These are phyloP conservation scores for Trissolcus basalis DNA, from an alignment of 1,140 invertebrate genomes.

Conservation along the genomic window DNA sequence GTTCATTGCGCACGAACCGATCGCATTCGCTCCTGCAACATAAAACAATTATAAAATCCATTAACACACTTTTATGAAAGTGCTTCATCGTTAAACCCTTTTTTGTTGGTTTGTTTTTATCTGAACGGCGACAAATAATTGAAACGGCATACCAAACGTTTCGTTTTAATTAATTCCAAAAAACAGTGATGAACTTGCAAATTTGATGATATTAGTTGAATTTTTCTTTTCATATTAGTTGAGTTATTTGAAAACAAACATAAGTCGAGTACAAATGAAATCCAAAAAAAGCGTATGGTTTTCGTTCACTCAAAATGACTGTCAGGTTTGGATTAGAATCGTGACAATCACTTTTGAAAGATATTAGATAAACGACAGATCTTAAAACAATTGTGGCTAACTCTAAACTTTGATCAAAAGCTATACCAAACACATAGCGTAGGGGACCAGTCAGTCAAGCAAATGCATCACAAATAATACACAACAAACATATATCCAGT, in stretches of 20 bases:
- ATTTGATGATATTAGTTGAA: no score
- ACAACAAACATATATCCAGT: neutral
- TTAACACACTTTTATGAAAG: neutral
- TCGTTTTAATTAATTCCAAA: no score
- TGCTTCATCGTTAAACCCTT: neutral
- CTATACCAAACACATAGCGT: slow-evolving; percentile 27
- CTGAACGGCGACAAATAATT: no score
- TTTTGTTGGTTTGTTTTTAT: neutral
- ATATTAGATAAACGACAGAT: neutral
- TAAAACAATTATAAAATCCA: neutral
- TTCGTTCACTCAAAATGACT: no score
- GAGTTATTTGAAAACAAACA: no score
- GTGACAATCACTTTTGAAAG: slow-evolving; percentile 1
- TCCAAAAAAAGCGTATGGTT: no score
- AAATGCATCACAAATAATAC: slow-evolving; percentile 17
- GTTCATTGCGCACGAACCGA: neutral
- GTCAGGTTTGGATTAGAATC: neutral
- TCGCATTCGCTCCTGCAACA: slow-evolving; percentile 1
- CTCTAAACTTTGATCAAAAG: no score
- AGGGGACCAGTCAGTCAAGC: slow-evolving; percentile 17
- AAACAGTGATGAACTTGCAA: no score
- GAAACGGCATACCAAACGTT: no score
- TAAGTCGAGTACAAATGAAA: no score
- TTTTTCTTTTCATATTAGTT: no score
- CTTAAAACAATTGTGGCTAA: neutral